Conservation (phyloP, 2,113 vertebrate species). For the Ciconia maguari region DNA sequence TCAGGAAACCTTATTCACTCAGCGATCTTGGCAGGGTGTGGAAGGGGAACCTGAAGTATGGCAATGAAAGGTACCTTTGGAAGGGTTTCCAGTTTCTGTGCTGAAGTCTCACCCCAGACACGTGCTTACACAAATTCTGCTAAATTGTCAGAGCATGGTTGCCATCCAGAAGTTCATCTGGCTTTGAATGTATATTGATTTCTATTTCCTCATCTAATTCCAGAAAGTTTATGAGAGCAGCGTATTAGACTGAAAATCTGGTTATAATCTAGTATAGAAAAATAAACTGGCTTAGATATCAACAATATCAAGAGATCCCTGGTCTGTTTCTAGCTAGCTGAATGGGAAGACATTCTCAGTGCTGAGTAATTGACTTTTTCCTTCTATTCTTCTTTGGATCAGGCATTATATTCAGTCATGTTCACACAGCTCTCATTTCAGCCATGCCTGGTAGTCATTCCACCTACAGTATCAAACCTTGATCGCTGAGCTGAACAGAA, state of each 20-base stretch:
- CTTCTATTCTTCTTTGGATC: neutral
- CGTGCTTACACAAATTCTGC: neutral
- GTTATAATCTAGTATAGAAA: conserved; percentile 65
- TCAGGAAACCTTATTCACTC: neutral
- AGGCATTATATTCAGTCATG: neutral
- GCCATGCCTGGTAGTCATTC: neutral
- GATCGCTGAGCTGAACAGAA: neutral
- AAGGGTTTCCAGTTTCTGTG: neutral
- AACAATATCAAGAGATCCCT: conserved; percentile 71
- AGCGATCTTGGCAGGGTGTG: neutral
- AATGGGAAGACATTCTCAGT: conserved; percentile 67
- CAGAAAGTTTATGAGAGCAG: conserved; percentile 59
- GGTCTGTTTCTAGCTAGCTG: conserved; percentile 72
- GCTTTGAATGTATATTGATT: neutral
- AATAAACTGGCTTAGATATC: conserved; percentile 78
- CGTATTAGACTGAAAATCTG: conserved; percentile 46
- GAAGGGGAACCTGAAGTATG: neutral
- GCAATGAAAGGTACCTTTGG: neutral
- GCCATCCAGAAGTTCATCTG: neutral
- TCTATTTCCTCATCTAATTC: neutral
- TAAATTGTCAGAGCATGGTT: neutral
- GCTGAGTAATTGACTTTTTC: conserved; percentile 77
- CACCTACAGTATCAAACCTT: neutral
- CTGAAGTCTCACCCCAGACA: neutral
- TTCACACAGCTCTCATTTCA: neutral